Evolutionary conservation across 2,888 invertebrate species (phyloP).

Genomic region (Thumatha senex): DNA sequence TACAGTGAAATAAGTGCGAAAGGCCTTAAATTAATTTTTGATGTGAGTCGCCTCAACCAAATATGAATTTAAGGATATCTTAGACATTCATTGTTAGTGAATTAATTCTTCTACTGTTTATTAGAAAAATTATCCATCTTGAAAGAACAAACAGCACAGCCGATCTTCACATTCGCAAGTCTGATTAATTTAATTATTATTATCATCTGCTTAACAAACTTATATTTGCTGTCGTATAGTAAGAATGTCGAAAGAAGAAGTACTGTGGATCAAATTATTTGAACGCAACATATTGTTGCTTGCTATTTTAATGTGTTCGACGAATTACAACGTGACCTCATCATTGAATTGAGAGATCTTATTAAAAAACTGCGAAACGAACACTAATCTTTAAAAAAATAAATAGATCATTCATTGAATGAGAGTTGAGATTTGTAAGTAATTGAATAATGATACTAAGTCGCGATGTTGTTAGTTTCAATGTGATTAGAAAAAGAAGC

Average conservation of each 20-base stretch:
- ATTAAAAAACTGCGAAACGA: slow-evolving; percentile 46
- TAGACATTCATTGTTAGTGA: no score
- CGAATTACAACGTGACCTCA: slow-evolving; percentile 48
- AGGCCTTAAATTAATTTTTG: no score
- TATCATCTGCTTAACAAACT: slow-evolving; percentile 29
- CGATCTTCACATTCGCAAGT: background rate
- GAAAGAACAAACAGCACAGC: no score
- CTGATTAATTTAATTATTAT: slow-evolving; percentile 7
- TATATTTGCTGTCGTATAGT: slow-evolving; percentile 7
- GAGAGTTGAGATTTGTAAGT: slow-evolving; percentile 23
- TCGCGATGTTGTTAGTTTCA: no score
- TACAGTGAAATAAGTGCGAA: no score
- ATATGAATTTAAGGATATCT: no score
- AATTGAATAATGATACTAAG: slow-evolving; percentile 41
- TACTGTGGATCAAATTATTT: slow-evolving; percentile 8
- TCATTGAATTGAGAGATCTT: slow-evolving; percentile 39
- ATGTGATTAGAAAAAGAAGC: no score
- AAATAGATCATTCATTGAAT: slow-evolving; percentile 41
- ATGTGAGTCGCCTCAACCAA: no score
- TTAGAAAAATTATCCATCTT: no score
- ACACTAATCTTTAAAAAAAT: slow-evolving; percentile 43
- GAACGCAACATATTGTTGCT: slow-evolving; percentile 30
- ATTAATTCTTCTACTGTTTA: no score
- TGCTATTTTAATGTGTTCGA: slow-evolving; percentile 7
- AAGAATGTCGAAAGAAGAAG: slow-evolving; percentile 3